phyloP scores from a whole-genome alignment of 2,888 invertebrate species.

The Zaprionus obscuricornis region DNA sequence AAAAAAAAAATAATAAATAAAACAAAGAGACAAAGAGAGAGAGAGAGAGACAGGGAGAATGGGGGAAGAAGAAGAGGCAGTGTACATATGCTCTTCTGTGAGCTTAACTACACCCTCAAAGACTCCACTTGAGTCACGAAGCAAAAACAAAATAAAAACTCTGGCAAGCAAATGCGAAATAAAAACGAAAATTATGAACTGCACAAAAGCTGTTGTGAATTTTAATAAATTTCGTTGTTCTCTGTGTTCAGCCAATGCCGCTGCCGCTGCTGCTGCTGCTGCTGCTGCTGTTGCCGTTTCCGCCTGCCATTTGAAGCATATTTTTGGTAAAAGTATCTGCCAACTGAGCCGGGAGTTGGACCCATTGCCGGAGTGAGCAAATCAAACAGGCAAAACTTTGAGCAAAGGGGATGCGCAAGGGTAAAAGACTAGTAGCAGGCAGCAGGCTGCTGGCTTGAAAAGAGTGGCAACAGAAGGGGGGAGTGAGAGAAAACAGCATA shows the following conservation, averaged over 20 bases:
- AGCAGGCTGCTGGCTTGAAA: no score
- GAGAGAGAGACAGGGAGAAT: no score
- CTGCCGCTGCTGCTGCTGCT: not conserved
- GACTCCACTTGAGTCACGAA: slow-evolving; percentile 43
- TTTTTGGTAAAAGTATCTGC: slow-evolving; percentile 58
- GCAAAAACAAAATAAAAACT: slow-evolving; percentile 29
- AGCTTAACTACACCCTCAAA: not conserved
- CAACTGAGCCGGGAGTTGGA: no score
- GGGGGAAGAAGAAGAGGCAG: no score
- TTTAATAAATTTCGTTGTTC: slow-evolving; percentile 77
- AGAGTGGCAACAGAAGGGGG: no score
- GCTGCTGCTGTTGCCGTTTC: slow-evolving; percentile 6
- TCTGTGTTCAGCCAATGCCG: not conserved
- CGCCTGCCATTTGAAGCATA: not conserved
- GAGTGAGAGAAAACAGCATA: slow-evolving; percentile 23
- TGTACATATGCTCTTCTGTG: not conserved
- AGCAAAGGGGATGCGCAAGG: slow-evolving; percentile 22
- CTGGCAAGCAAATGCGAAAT: slow-evolving; percentile 69
- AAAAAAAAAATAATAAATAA: no score
- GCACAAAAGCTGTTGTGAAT: slow-evolving; percentile 79
- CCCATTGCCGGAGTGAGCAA: slow-evolving; percentile 71
- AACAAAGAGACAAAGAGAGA: no score
- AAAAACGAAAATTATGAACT: slow-evolving; percentile 80
- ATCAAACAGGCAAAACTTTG: slow-evolving; percentile 51
- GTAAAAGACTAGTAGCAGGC: not conserved